Conservation (phyloP, 2,888 invertebrate species). For the Caenorhabditis uteleia region DNA sequence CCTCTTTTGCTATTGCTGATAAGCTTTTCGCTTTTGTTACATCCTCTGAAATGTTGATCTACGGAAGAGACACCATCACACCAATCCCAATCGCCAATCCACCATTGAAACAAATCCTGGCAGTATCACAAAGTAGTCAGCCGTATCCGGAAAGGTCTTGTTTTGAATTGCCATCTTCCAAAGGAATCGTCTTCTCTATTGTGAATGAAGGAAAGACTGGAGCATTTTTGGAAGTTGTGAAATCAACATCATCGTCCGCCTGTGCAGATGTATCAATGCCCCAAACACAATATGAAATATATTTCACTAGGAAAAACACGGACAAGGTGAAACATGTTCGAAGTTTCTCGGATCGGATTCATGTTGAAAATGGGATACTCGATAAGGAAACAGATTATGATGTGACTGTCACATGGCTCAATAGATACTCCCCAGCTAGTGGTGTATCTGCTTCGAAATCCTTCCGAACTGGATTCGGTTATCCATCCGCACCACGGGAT, state of each 20-base stretch:
- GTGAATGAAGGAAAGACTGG: conserved; percentile 67
- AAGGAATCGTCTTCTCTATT: conserved; percentile 60
- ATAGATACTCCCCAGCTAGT: conserved; percentile 61
- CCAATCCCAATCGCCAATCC: conserved; percentile 63
- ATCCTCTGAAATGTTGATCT: conserved; percentile 61
- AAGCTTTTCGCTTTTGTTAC: conserved; percentile 68
- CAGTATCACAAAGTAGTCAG: conserved; percentile 67
- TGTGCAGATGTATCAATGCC: conserved; percentile 63
- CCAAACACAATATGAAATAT: conserved; percentile 65
- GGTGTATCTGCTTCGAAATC: conserved; percentile 50
- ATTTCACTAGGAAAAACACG: conserved; percentile 62
- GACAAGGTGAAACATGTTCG: conserved; percentile 64
- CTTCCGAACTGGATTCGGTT: conserved; percentile 62
- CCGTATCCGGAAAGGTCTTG: conserved; percentile 66
- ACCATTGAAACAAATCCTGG: conserved; percentile 65
- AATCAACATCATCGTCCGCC: conserved; percentile 35
- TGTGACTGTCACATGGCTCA: conserved; percentile 64
- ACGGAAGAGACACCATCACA: conserved; percentile 55
- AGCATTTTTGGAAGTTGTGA: conserved; percentile 53
- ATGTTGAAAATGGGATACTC: conserved; percentile 67
- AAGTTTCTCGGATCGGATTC: conserved; percentile 54
- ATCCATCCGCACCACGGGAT: conserved; percentile 52
- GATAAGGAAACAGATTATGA: conserved; percentile 69
- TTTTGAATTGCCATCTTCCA: conserved; percentile 62
- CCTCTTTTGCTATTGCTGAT: conserved; percentile 66